Base-by-base conservation (phyloP, 1,140 invertebrate species). In the Mesaphorura yosii region DNA sequence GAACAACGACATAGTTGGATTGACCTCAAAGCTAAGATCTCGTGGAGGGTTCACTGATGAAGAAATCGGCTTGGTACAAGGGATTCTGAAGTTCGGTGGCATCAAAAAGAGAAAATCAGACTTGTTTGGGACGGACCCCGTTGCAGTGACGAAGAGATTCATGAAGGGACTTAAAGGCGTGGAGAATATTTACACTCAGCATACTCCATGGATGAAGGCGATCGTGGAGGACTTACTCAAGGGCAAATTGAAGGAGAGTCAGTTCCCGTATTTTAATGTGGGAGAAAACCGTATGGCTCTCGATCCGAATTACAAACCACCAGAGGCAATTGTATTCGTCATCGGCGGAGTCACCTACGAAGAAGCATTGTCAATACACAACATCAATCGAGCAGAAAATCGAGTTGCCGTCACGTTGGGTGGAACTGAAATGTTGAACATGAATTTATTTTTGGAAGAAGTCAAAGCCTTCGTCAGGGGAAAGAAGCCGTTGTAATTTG, bases 321-420 rank as follows among this genome's bases (percentile, higher is more conserved):
- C 90, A 67, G 89, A 96, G 68, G 77, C 98, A 2, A 85, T 98
- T 42, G 80, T 96, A 7, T 98, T 98, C 66, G 84, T 96, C 19
- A 79, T 98, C 57, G 95, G 95, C 20, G 95, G 95, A n/a, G 77
- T 83, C 19, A 98, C 95, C 0, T 98, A 94, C 66, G 95, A 97
- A 70, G 95, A 99, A 73, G 84, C 91, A 2, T 68, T 88, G 3
- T 78, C 81, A 41, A 83, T 97, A 6, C 80, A 96, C 70, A 79
- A 84, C 67, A 71, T 93, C 53, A 88, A 96, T 71, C 77, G 83
- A 71, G 73, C 64, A 29, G 78, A 80, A 64, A 64, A 65, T 25
- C 66, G 63, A 14, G 76, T 79, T 14, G 83, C 82, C 5, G 80
- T 84, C 29, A 74, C 97, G 49, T 72, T 97, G 0, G 93, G 92